These are phyloP conservation scores for Lithobates sylvaticus DNA, from an alignment of 2,797 vertebrate species.

Conservation along the genomic window DNA sequence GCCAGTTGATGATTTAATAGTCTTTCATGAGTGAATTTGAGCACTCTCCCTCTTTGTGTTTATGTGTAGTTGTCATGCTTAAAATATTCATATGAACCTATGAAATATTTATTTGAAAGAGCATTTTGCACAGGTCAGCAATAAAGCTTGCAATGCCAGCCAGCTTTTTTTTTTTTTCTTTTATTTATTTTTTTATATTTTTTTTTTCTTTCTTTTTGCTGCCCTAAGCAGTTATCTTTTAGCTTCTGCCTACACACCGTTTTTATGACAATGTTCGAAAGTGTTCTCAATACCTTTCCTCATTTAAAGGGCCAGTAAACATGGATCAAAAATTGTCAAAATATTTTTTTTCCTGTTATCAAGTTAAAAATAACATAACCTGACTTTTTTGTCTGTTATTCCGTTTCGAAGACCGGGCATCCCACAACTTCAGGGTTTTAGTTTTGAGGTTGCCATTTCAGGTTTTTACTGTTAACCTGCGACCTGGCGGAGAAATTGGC, in stretches of 20 bases:
- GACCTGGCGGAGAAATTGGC: no score
- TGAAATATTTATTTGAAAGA: constrained; percentile 96
- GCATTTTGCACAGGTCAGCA: constrained; percentile 83
- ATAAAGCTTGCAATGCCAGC: constrained; percentile 70
- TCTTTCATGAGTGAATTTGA: constrained; percentile 98
- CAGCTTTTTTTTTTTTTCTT: constrained; percentile 60
- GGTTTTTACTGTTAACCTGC: no score
- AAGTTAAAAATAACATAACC: no score
- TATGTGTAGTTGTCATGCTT: constrained; percentile 96
- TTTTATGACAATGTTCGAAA: constrained; percentile 65
- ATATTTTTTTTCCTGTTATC: not conserved
- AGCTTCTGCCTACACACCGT: constrained; percentile 68
- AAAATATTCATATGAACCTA: constrained; percentile 98
- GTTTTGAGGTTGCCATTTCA: no score
- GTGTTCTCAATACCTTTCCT: constrained; percentile 67
- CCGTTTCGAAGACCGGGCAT: no score
- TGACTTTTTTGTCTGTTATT: no score
- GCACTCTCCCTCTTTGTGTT: constrained; percentile 96
- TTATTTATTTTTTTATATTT: not conserved
- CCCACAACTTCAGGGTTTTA: no score
- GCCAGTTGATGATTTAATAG: constrained; percentile 98
- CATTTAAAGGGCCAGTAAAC: not conserved
- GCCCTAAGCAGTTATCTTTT: constrained; percentile 75
- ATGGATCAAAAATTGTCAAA: not conserved
- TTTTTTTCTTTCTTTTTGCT: constrained; percentile 64